A percentile compares a stretch with the other conserved stretches of the same genome.
phyloP scores from a whole-genome alignment of 2,888 invertebrate genomes.

The Cephus spinipes region DNA sequence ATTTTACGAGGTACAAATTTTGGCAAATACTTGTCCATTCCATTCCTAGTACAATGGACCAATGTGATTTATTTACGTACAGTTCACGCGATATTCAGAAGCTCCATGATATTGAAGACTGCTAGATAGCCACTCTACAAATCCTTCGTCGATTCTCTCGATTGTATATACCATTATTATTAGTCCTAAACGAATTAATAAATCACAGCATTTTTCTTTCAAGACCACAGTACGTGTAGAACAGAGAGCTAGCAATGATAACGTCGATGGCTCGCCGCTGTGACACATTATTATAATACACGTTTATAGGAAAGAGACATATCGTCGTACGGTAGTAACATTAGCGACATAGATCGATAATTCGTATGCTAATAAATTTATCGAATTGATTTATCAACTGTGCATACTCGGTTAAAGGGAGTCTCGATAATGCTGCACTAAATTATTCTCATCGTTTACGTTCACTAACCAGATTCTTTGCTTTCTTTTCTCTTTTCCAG shows the following conservation, averaged over 20 bases:
- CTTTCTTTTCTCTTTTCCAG: background rate
- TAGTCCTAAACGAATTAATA: background rate
- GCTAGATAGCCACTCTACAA: background rate
- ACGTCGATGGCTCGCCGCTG: background rate
- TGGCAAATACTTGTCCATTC: background rate
- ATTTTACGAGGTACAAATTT: background rate
- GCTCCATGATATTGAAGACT: background rate
- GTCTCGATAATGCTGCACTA: background rate
- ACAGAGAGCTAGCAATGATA: background rate
- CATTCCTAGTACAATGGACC: background rate
- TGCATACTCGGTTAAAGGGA: background rate
- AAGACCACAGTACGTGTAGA: background rate
- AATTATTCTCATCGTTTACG: background rate
- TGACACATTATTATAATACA: background rate
- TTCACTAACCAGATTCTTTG: background rate
- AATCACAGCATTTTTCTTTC: background rate
- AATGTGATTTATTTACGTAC: background rate
- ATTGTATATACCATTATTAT: background rate
- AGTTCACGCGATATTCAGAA: background rate
- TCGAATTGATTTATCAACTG: background rate
- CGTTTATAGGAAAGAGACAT: background rate
- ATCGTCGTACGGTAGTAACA: background rate
- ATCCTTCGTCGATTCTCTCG: background rate
- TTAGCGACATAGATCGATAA: background rate
- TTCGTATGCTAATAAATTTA: background rate